Percentiles rank a stretch among this genome's conserved stretches.
These are phyloP conservation scores for Folsomia candida DNA, from an alignment of 2,888 invertebrate genomes.

Conservation along the genomic window DNA sequence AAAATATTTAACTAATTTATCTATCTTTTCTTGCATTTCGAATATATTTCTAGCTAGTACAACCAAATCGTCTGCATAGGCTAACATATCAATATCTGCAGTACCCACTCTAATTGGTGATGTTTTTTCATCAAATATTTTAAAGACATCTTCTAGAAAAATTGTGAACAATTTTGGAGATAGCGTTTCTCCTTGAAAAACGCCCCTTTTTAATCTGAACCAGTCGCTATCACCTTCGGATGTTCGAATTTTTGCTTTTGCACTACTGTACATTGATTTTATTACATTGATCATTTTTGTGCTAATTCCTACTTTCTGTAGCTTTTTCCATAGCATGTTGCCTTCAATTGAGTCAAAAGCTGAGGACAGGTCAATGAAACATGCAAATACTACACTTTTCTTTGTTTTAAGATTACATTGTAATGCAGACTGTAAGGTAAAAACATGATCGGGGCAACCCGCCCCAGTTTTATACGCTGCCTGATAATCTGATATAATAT, in stretches of 20 bases:
- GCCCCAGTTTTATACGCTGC: conserved; percentile 15
- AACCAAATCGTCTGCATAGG: conserved; percentile 26
- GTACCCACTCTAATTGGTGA: conserved; percentile 7
- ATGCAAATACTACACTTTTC: conserved; percentile 12
- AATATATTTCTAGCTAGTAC: conserved; percentile 7
- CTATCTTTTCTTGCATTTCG: conserved; percentile 18
- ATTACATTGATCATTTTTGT: conserved; percentile 12
- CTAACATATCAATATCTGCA: conserved; percentile 7
- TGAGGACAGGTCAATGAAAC: conserved; percentile 13
- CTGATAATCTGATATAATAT: conserved; percentile 6
- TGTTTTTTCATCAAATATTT: background rate
- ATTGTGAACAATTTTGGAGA: conserved; percentile 8
- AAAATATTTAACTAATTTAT: conserved; percentile 14
- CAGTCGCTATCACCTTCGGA: background rate
- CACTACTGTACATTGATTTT: background rate
- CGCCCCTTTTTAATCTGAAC: background rate
- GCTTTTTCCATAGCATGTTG: background rate
- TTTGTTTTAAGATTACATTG: background rate
- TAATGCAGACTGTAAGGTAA: conserved; percentile 9
- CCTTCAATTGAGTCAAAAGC: conserved; percentile 18
- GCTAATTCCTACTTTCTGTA: conserved; percentile 13
- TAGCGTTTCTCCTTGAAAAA: conserved; percentile 17
- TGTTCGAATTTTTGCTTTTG: conserved; percentile 3
- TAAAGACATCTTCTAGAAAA: conserved; percentile 15
- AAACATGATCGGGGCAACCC: conserved; percentile 16